Percentiles rank a stretch among this genome's conserved stretches.
phyloP scores from a whole-genome alignment of 2,797 vertebrate genomes.

The Peromyscus eremicus region DNA sequence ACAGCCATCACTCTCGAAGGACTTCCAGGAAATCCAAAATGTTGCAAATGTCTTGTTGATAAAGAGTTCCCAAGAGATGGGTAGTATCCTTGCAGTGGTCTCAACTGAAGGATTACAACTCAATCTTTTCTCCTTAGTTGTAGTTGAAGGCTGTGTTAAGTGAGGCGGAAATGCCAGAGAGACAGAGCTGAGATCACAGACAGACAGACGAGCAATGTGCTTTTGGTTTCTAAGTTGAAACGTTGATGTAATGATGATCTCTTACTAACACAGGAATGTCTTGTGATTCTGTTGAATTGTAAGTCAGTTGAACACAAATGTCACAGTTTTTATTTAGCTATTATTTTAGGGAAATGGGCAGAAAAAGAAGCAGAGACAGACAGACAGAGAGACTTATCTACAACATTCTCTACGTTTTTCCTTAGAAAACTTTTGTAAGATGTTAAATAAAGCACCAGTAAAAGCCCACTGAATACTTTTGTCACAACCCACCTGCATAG shows the following conservation, averaged over 20 bases:
- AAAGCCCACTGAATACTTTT: background rate
- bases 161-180: background rate
- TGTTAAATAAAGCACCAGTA: slow-evolving; percentile 35
- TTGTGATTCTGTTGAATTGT: background rate
- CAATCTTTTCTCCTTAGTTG: background rate
- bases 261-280: slow-evolving; percentile 27
- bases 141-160: background rate
- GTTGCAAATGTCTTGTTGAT: slow-evolving; percentile 32
- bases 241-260: background rate
- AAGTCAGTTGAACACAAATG: background rate
- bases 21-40: slow-evolving; percentile 47
- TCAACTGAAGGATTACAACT: background rate
- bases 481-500: slow-evolving; percentile 2
- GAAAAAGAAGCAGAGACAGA: background rate
- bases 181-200: background rate
- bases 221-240: background rate
- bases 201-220: background rate
- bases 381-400: background rate
- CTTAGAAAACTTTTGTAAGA: background rate
- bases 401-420: background rate
- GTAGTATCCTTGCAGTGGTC: background rate
- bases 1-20: slow-evolving; percentile 26
- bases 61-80: slow-evolving; percentile 23
- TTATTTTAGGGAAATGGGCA: background rate
- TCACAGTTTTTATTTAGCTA: slow-evolving; percentile 17